Base-by-base conservation (phyloP, 2,113 vertebrate species). In the Brachyhypopomus occidentalis region DNA sequence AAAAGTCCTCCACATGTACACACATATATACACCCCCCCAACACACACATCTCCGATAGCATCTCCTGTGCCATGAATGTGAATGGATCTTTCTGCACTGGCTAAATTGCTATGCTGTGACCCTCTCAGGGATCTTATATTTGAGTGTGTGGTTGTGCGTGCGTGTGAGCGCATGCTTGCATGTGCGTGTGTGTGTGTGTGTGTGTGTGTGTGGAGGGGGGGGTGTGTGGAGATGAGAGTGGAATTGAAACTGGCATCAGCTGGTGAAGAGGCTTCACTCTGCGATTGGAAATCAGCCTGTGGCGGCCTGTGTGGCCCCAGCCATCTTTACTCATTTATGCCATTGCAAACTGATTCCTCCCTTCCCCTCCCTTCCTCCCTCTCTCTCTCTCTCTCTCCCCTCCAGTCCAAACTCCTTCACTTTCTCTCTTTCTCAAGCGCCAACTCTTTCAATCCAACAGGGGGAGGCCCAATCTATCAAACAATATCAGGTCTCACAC, bases 171-270 rank as follows among this genome's bases (percentile, higher is more conserved):
- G n/a, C 25, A n/a, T 70, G 77, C 41, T 48, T 25, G 79, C 38
- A 38, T 72, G 69, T 45, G 73, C 19, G 69, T 66, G 52, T 58
- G 25, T 23, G 34, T 58, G 38, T 45, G 63, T 59, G 60, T 25
- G 67, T 66, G 23, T 17, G 52, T 72, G 52, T 48, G 67, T 77
- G 69, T 55, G 59, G 30, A 48, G 63, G 36, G 38, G 62, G 14
- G n/a, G 56, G 66, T 41, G 27, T 73, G 69, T 63, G 5, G 72
- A 83, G 80, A 83, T 86, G 83, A 87, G 83, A 80, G 71, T 77
- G 78, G 80, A 86, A 88, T 83, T 82, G 86, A 81, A 85, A 80
- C 78, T 78, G 84, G 84, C 86, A 86, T 86, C 87, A 88, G 80
- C 84, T 88, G 87, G 78, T 83, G 82, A 87, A 88, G 82, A 86